A percentile compares a stretch with the other conserved stretches of the same genome.
These are phyloP conservation scores for Halocynthia roretzi DNA, from an alignment of 23 tunicate species.

Conservation along the genomic window DNA sequence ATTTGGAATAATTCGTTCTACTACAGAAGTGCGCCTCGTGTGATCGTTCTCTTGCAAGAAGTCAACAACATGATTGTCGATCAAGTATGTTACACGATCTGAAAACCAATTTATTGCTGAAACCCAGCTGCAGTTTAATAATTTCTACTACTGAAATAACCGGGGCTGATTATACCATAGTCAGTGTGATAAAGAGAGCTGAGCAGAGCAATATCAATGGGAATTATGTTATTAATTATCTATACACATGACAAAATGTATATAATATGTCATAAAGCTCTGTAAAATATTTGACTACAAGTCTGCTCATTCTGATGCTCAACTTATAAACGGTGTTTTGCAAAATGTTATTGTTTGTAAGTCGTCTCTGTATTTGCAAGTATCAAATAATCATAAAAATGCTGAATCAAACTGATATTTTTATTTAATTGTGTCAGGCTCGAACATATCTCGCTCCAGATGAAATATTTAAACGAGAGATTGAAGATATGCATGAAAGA, in stretches of 20 bases:
- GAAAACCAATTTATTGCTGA: no score
- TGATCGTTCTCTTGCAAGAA: constrained; percentile 70
- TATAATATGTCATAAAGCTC: no score
- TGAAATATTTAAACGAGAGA: constrained; percentile 71
- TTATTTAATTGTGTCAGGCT: constrained; percentile 28
- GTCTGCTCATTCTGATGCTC: no score
- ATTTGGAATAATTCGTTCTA: constrained; percentile 68
- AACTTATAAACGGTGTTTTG: no score
- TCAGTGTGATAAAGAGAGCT: no score
- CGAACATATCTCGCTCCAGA: constrained; percentile 50
- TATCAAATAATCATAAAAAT: neutral
- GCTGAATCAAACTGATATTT: neutral
- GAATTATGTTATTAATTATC: no score
- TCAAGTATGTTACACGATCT: constrained; percentile 29
- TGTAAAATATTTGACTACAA: no score
- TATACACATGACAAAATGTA: no score
- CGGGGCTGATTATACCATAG: no score
- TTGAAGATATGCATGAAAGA: constrained; percentile 71
- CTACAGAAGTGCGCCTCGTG: constrained; percentile 62
- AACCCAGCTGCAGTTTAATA: neutral
- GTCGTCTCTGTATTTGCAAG: no score
- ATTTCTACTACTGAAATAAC: neutral
- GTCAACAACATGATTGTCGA: constrained; percentile 82
- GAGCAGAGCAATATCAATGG: no score
- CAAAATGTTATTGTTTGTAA: no score